Percentiles rank a stretch among this genome's conserved stretches.
These are phyloP conservation scores for Drosophila serrata DNA, from an alignment of 1,140 invertebrate genomes.

Conservation along the genomic window DNA sequence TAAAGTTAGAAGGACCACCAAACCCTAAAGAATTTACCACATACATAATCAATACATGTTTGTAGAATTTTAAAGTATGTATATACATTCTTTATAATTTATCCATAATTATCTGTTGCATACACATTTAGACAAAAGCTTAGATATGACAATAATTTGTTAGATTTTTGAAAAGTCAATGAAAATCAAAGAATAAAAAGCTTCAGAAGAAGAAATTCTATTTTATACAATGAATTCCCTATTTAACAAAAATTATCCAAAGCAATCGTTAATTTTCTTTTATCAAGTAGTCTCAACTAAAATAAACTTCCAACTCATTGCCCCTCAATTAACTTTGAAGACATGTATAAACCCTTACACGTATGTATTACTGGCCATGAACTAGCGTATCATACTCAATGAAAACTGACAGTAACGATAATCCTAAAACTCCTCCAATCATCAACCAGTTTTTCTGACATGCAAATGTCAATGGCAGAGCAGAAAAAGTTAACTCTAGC, in stretches of 20 bases:
- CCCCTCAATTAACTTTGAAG: slow-evolving; percentile 1
- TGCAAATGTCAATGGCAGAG: slow-evolving; percentile 63
- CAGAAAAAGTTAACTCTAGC: slow-evolving; percentile 61
- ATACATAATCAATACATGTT: not conserved
- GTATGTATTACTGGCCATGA: not conserved
- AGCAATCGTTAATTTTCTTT: not conserved
- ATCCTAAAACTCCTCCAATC: slow-evolving; percentile 9
- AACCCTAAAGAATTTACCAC: not conserved
- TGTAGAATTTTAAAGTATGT: not conserved
- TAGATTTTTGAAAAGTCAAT: too few species aligned
- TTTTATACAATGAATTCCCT: fast-evolving
- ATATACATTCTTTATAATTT: not conserved
- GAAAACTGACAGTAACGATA: slow-evolving; percentile 26
- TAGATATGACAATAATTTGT: too few species aligned
- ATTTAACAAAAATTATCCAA: not conserved
- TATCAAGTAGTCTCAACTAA: not conserved
- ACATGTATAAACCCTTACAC: not conserved
- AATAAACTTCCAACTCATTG: not conserved
- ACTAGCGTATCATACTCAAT: not conserved
- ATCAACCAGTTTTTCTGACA: slow-evolving; percentile 37
- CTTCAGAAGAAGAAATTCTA: not conserved
- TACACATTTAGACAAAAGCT: too few species aligned
- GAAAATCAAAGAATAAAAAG: not conserved
- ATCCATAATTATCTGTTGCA: not conserved
- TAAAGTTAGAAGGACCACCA: not conserved